Evolutionary conservation across 2,113 vertebrate genomes (phyloP), one percentile per base, ranked within the genome.

Genomic region (Urocitellus parryii): DNA sequence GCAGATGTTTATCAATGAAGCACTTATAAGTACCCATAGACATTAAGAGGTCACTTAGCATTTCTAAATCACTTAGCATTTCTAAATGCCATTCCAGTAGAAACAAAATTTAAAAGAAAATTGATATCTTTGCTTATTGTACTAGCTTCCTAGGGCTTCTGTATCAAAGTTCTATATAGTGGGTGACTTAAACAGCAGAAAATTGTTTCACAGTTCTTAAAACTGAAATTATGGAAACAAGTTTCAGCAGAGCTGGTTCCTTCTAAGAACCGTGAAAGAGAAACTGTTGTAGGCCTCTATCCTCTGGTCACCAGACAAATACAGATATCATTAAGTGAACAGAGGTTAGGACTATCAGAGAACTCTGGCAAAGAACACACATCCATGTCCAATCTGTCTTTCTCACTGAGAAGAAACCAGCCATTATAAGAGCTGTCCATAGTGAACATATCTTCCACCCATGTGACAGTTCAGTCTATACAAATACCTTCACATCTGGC

Each of bases 61-160:
- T 70, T 83, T 37, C 4, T 63, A n/a, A 94, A 58, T 20, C 37
- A 34, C 0, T 80, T 5, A 39, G 9, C 6, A 20, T 70, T 83
- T 37, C 4, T 63, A n/a, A 94, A 51, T 39, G 56, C 1, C 20
- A 0, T 80, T 81, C 11, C 65, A 77, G 1, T 73, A 12, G 88
- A 39, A 53, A 80, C 39, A 77, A 86, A 88, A 79, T 27, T n/a
- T 83, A 42, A 73, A 95, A 86, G 16, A 74, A 95, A 74, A 58
- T 37, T 11, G 22, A 10, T 68, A 32, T 7, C 2, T 80, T 87
- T 63, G 25, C 39, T 80, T 45, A 84, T 12, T 63, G 5, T 88
- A 48, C 29, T 51, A 51, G 16, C 22, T 63, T 85, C 7, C 1
- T 14, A 67, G 4, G 9, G 3, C 1, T 88, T 4, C 63, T 65